Evolutionary conservation across 2,888 invertebrate genomes (phyloP), one percentile per base, ranked within the genome.

Genomic region (Ennomos fuscantarius): DNA sequence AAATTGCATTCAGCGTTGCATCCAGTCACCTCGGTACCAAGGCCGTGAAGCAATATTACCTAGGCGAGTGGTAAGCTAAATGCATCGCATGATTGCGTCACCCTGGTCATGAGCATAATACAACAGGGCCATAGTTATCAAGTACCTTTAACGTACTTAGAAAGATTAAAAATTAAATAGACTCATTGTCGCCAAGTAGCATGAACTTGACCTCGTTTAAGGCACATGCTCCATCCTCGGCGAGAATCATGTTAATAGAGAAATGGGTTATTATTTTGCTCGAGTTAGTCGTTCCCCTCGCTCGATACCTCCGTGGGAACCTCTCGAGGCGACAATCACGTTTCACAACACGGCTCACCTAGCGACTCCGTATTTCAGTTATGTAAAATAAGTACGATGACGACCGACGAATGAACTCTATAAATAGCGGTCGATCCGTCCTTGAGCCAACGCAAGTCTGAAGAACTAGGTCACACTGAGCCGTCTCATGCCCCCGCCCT

Each of bases 371-470:
- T 77, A 74, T 80, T 83, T 82, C 80, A 80, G 86, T 89, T 89
- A 88, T 88, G 88, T 88, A 89, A 89, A 89, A 82, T 81, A 79
- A 82, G 80, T 86, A 80, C 76, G 77, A 75, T 87, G 87, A 84
- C 84, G 87, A 86, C 83, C 80, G 81, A 79, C 84, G 82, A 87
- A 83, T 87, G 84, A 84, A 86, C 84, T 85, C 84, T 91, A 90
- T 89, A 87, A 90, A 92, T 92, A 90, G 88, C 89, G 84, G 84
- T 81, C 87, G 86, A 86, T 88, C 84, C 85, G 92, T 90, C 92
- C 91, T 92, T 92, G 91, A 89, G 91, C 82, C 79, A 80, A 65
- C 76, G 84, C 84, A 81, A 84, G 82, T 87, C 75, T 76, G 79
- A 84, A 84, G 81, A 92, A 88, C 87, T 91, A 81, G 91, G 91